A percentile compares a stretch with the other conserved stretches of the same genome.
These are phyloP conservation scores for Lasioglossum oenotherae DNA, from an alignment of 2,888 invertebrate genomes.

Conservation along the genomic window DNA sequence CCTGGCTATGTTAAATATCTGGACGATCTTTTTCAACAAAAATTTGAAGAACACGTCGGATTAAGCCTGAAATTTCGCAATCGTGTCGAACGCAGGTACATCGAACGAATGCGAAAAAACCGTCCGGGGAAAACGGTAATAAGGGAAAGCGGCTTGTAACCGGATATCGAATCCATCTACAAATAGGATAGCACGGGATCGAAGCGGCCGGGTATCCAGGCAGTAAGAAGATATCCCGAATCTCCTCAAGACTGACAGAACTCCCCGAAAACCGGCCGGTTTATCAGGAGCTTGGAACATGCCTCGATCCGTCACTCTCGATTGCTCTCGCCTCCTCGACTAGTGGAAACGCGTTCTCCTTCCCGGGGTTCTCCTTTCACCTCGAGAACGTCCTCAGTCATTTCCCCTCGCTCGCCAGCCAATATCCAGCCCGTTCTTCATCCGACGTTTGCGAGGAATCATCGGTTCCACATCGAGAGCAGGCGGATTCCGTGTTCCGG, in stretches of 20 bases:
- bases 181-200: not conserved
- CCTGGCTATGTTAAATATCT: no score
- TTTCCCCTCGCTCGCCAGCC: not conserved
- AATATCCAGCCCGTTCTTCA: slow-evolving; percentile 17
- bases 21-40: not conserved
- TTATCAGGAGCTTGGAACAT: slow-evolving; percentile 15
- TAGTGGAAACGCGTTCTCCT: not conserved
- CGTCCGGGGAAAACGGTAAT: not conserved
- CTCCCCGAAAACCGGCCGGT: not conserved
- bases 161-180: not conserved
- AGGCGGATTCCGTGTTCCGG: slow-evolving; percentile 10
- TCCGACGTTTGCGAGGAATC: slow-evolving; percentile 17
- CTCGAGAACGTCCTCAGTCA: slow-evolving; percentile 1
- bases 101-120: not conserved
- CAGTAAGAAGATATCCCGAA: not conserved
- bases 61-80: not conserved
- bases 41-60: not conserved
- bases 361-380: not conserved
- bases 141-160: not conserved
- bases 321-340: slow-evolving; percentile 18
- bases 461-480: slow-evolving; percentile 15
- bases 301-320: slow-evolving; percentile 8
- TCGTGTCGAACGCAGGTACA: not conserved
- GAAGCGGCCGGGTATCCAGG: not conserved
- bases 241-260: not conserved